A percentile compares a stretch with the other conserved stretches of the same genome.
Conservation (phyloP, 2,888 invertebrate species). For the Pyrgus malvae region DNA sequence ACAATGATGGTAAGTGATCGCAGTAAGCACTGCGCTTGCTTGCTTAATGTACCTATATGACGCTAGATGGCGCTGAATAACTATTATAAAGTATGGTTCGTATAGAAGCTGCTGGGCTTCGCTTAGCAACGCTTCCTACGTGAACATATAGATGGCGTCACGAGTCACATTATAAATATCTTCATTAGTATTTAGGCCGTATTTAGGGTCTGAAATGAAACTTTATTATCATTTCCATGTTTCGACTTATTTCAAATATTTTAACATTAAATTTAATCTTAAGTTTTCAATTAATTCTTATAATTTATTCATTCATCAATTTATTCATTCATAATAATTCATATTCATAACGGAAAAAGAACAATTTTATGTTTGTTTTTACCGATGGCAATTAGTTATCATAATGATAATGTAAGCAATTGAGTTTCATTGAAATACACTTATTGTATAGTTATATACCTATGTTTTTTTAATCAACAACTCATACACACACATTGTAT, state of each 20-base stretch:
- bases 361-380: not conserved
- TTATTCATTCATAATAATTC: not conserved
- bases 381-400: not conserved
- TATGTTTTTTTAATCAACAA: too few relatives aligned
- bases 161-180: slow-evolving; percentile 22
- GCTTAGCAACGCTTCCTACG: slow-evolving; percentile 40
- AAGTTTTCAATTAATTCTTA: not conserved
- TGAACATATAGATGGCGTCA: slow-evolving; percentile 48
- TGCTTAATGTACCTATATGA: slow-evolving; percentile 48
- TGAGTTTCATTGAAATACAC: not conserved
- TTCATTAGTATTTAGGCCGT: not conserved
- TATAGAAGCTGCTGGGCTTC: slow-evolving; percentile 37
- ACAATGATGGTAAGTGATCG: slow-evolving; percentile 71
- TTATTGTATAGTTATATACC: not conserved
- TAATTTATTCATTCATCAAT: not conserved
- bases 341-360: not conserved
- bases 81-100: slow-evolving; percentile 36
- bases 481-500: too few relatives aligned
- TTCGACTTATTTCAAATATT: not conserved
- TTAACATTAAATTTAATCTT: not conserved
- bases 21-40: slow-evolving; percentile 54
- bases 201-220: slow-evolving; percentile 7
- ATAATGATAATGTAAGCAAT: not conserved
- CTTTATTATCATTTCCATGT: slow-evolving; percentile 2
- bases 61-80: slow-evolving; percentile 62